Percentiles rank a stretch among this genome's conserved stretches.
Conservation (phyloP, 2,888 invertebrate species). For the Caprella mutica region DNA sequence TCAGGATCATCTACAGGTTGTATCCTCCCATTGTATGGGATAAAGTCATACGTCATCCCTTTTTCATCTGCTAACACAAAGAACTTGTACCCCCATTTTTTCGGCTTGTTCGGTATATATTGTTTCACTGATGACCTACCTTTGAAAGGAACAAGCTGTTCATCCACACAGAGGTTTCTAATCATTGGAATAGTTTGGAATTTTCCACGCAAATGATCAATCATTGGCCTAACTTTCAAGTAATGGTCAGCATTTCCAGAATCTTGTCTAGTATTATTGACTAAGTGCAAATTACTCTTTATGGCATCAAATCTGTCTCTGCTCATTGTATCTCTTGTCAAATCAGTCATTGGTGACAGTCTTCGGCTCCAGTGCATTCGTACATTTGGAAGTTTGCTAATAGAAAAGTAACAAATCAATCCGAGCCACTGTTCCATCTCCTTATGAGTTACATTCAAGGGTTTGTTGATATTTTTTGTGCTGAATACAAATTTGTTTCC, state of each 20-base stretch:
- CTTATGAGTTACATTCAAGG: not conserved
- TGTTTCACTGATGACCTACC: constrained; percentile 1
- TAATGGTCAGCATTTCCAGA: not conserved
- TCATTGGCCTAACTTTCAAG: constrained; percentile 1
- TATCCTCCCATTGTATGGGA: constrained; percentile 15
- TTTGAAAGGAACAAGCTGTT: constrained; percentile 12
- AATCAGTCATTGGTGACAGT: too few species aligned
- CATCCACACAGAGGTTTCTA: constrained; percentile 1
- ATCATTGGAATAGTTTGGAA: not conserved
- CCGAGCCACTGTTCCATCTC: not conserved
- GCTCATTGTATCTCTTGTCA: not conserved
- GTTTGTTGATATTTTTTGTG: not conserved
- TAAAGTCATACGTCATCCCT: constrained; percentile 9
- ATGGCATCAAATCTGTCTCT: constrained; percentile 5
- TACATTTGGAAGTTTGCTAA: not conserved
- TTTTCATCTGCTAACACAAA: constrained; percentile 11
- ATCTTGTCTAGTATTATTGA: not conserved
- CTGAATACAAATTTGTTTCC: not conserved
- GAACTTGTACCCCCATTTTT: constrained; percentile 7
- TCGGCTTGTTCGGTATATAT: constrained; percentile 4
- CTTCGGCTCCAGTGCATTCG: not conserved
- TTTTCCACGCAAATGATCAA: constrained; percentile 5
- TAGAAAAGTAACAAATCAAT: not conserved
- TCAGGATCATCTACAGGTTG: constrained; percentile 6
- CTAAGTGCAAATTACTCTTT: not conserved